Evolutionary conservation across 2,888 invertebrate genomes (phyloP).

Genomic region (Dexiosoma caninum): DNA sequence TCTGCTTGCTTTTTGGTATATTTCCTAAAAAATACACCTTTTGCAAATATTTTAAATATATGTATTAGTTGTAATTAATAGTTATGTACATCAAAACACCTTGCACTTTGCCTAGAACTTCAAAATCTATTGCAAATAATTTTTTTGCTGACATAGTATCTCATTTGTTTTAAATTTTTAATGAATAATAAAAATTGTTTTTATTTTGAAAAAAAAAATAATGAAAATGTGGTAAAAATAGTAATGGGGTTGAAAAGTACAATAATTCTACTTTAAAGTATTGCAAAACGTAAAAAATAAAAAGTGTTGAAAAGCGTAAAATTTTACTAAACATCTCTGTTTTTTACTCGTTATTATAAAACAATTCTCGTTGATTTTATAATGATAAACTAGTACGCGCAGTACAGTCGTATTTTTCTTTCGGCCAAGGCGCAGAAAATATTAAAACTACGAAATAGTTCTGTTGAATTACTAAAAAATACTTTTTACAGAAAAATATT

Average conservation of each 20-base stretch:
- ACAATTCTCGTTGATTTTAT: constrained; percentile 16
- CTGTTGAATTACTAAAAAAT: constrained; percentile 11
- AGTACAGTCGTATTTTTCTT: constrained; percentile 63
- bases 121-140: constrained; percentile 69
- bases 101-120: constrained; percentile 70
- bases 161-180: too few species aligned
- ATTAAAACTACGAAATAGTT: constrained; percentile 27
- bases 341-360: constrained; percentile 7
- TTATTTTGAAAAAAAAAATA: too few species aligned
- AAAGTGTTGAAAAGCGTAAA: constrained; percentile 30
- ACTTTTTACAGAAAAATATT: constrained; percentile 18
- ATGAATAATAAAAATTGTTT: too few species aligned
- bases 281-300: constrained; percentile 15
- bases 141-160: constrained; percentile 56
- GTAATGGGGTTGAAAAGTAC: too few species aligned
- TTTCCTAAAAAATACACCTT: constrained; percentile 75
- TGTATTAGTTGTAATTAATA: too few species aligned
- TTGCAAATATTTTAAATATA: too few species aligned
- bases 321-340: neutral
- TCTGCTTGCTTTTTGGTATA: constrained; percentile 80
- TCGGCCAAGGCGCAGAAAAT: constrained; percentile 58
- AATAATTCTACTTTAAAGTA: neutral
- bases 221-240: too few species aligned
- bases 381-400: constrained; percentile 38
- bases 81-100: too few species aligned